These are phyloP conservation scores for Nansenia antarctica DNA, from an alignment of 2,113 vertebrate genomes.

Conservation along the genomic window DNA sequence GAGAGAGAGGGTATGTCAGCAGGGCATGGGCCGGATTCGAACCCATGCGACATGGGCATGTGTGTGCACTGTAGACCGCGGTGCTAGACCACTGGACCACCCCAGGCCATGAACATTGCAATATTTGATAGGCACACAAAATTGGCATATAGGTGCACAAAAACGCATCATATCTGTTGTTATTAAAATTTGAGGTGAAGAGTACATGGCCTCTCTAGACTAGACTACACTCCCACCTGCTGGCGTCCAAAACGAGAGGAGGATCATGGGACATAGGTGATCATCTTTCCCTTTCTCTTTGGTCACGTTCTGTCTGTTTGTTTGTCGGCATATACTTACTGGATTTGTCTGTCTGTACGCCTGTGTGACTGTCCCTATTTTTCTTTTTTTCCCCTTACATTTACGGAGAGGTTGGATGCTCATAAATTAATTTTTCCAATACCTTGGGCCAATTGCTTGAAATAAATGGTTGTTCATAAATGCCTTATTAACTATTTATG, in stretches of 20 bases:
- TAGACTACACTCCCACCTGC: slow-evolving; percentile 32
- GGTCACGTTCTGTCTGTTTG: slow-evolving; percentile 2
- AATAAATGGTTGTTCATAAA: slow-evolving; percentile 46
- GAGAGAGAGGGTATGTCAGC: too few relatives aligned
- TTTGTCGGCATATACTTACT: too few relatives aligned
- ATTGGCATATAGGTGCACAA: too few relatives aligned
- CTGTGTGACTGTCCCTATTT: not conserved
- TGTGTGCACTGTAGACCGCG: too few relatives aligned
- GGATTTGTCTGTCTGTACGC: not conserved
- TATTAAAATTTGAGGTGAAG: slow-evolving; percentile 7
- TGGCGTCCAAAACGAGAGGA: slow-evolving; percentile 44
- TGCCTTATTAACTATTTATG: slow-evolving; percentile 63
- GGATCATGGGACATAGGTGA: slow-evolving; percentile 36
- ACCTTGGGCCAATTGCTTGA: slow-evolving; percentile 40
- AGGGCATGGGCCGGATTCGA: too few relatives aligned
- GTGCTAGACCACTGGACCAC: too few relatives aligned
- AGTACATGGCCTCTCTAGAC: slow-evolving; percentile 24
- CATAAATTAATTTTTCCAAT: slow-evolving; percentile 53
- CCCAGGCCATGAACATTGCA: too few relatives aligned
- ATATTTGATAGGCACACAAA: too few relatives aligned
- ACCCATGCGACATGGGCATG: too few relatives aligned
- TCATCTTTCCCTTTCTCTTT: slow-evolving; percentile 4
- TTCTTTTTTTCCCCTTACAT: slow-evolving; percentile 13
- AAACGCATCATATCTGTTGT: too few relatives aligned
- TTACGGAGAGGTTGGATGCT: slow-evolving; percentile 39